These are phyloP conservation scores for Synergus itoensis DNA, from an alignment of 2,888 invertebrate species.

Conservation along the genomic window DNA sequence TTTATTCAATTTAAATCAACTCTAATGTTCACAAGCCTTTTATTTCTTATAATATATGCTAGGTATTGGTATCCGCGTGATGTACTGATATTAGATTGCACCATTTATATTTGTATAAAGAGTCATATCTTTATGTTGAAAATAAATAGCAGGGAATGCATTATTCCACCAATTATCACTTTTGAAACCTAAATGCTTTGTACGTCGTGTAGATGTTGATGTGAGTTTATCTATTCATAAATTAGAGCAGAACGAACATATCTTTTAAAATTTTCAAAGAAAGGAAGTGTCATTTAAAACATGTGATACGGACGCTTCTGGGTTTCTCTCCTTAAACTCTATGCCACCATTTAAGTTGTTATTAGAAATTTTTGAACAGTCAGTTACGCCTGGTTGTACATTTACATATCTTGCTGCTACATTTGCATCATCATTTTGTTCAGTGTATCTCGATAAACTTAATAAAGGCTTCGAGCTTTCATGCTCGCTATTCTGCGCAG, in stretches of 20 bases:
- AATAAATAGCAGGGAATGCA: neutral
- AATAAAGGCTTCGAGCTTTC: conserved; percentile 59
- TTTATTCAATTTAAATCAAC: neutral
- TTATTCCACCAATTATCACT: neutral
- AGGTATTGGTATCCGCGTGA: too few relatives aligned
- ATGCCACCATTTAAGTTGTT: conserved; percentile 36
- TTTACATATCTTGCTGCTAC: conserved; percentile 64
- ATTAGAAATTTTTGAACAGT: conserved; percentile 28
- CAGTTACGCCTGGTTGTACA: conserved; percentile 62
- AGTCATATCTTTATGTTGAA: neutral
- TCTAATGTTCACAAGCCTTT: neutral
- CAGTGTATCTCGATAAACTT: neutral
- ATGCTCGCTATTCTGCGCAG: conserved; percentile 43
- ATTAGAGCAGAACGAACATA: neutral
- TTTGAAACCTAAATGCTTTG: neutral
- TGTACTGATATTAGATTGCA: neutral
- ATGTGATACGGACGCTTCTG: conserved; percentile 32
- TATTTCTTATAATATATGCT: too few relatives aligned
- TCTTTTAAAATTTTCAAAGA: conserved; percentile 19
- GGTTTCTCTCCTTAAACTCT: conserved; percentile 49
- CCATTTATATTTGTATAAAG: neutral
- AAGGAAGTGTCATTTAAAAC: conserved; percentile 47
- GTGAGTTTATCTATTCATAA: neutral
- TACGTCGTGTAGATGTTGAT: neutral
- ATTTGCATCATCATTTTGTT: neutral